Base-by-base conservation (phyloP, 1,140 invertebrate species). In the Copidosoma floridanum region DNA sequence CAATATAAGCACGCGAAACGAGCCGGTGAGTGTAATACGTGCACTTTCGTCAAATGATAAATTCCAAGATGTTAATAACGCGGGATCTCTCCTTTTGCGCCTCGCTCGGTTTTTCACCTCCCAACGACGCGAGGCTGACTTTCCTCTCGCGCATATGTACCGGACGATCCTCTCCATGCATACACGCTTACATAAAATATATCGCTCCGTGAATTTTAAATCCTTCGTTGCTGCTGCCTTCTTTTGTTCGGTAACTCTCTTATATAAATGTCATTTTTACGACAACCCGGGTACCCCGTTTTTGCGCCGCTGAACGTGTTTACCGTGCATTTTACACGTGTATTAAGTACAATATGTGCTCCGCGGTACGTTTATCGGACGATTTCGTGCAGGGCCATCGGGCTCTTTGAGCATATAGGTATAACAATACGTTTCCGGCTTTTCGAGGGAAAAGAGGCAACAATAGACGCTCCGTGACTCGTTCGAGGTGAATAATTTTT, bases 201-300 rank as follows among this genome's bases (percentile, higher is more conserved):
- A 21, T n/a, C 24, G 23, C 26, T 47, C 14, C 44, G 11, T 47
- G 44, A 47, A 26, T 14, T 47, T 47, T 7, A n/a, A 23, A 12
- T 26, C 6, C 24, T 3, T 10, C n/a, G n/a, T n/a, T n/a, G n/a
- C n/a, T n/a, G n/a, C n/a, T n/a, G n/a, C n/a, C 23, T n/a, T 26
- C 44, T 47, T 47, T 47, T 47, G 44, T 47, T 47, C 44, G 44
- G n/a, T 26, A 47, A 47, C 8, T 14, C n/a, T n/a, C 44, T 47
- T 47, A 27, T 14, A 26, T 47, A 47, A 47, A 47, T 26, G 24
- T 26, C 44, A 47, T 24, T 26, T 47, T 43, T 43, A 43, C 20
- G n/a, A 5, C n/a, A n/a, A n/a, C n/a, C n/a, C n/a, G n/a, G n/a
- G n/a, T n/a, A n/a, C n/a, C n/a, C n/a, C n/a, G n/a, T n/a, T n/a